Conservation (phyloP, 2,797 vertebrate species). For the Muscicapa comitata region DNA sequence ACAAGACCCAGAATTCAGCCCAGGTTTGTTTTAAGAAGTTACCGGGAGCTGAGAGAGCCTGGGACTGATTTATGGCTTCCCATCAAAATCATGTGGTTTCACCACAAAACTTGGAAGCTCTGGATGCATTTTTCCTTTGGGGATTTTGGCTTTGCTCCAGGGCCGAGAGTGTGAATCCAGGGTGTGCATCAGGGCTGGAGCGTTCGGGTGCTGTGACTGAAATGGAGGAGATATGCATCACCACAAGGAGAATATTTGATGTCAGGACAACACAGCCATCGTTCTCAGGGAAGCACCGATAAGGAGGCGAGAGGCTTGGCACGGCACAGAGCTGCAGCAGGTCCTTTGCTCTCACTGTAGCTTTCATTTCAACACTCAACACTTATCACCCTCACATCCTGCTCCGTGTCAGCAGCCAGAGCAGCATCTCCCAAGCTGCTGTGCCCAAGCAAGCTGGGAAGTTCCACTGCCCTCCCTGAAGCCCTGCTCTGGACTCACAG, state of each 20-base stretch:
- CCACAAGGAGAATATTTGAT: neutral
- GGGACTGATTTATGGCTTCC: slow-evolving; percentile 65
- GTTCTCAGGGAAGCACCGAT: neutral
- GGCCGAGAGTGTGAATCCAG: neutral
- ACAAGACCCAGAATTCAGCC: slow-evolving; percentile 35
- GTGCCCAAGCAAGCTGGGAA: neutral
- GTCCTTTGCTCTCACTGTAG: neutral
- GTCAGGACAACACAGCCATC: neutral
- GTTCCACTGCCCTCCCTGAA: neutral
- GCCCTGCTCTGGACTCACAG: neutral
- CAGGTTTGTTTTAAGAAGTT: slow-evolving; percentile 57
- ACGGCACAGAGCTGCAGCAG: neutral
- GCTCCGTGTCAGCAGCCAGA: neutral
- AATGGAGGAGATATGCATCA: neutral
- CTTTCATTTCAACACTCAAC: slow-evolving; percentile 15
- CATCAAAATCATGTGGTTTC: slow-evolving; percentile 52
- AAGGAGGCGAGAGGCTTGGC: neutral
- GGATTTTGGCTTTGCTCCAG: slow-evolving; percentile 37
- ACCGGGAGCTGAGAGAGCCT: neutral
- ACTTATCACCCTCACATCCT: neutral
- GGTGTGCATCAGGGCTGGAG: neutral
- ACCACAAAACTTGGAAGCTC: slow-evolving; percentile 37
- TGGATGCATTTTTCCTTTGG: slow-evolving; percentile 43
- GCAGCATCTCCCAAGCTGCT: neutral
- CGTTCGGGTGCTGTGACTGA: fast-evolving